Base-by-base conservation (phyloP, 1,140 invertebrate species). In the Ylistrum balloti region DNA sequence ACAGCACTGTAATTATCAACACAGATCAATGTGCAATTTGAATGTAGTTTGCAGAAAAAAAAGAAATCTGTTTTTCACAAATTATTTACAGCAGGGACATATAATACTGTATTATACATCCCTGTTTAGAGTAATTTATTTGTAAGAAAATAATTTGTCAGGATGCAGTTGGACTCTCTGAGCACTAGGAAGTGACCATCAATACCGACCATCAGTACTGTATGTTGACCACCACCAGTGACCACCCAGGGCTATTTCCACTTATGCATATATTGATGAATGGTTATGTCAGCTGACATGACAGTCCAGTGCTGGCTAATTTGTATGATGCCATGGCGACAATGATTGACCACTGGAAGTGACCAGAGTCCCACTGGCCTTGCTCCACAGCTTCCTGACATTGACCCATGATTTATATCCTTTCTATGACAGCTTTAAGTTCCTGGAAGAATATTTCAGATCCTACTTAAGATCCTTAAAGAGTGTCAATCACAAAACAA, bases 321-420 rank as follows among this genome's bases (percentile, higher is more conserved):
- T 74, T 74, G 56, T 74, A 74, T n/a, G 56, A 74, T 74, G 56
- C 56, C 56, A 74, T 74, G 56, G 56, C 56, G 56, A 74, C 56
- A 74, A 74, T 74, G 56, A 74, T 74, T 74, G 56, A 74, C 56
- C 56, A 74, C 35, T 38, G 35, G 35, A 38, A 38, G 35, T 38
- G 35, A n/a, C 41, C 41, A 17, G 41, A 45, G 56, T 74, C 56
- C 56, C 56, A 74, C 22, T 74, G 56, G 56, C n/a, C 56, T 7
- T 28, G 56, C 20, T 3, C 56, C 15, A 74, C 15, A 74, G 56
- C 56, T 74, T 74, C 56, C 56, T 74, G 56, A 74, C 56, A n/a
- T 11, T 28, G 3, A 11, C n/a, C 22, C 56, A 56, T 20, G 56
- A 74, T 74, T 74, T 5, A 74, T 74, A n/a, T 74, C 9, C 20